Conservation (phyloP, 2,113 vertebrate species). For the Microtus montanus region DNA sequence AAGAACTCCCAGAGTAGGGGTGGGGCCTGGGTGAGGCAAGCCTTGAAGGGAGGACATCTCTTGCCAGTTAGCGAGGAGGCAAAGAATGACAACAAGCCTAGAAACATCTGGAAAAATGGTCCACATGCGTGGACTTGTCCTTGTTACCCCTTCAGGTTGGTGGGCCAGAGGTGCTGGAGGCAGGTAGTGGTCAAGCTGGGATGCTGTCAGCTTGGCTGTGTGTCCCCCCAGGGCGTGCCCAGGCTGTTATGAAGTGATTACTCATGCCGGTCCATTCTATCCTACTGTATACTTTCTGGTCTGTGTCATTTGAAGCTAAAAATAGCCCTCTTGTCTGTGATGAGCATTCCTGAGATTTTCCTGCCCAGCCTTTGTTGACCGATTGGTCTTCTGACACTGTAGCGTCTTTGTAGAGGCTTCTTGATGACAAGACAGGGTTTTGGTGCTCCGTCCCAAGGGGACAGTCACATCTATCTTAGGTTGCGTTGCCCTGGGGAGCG, state of each 20-base stretch:
- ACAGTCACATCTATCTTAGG: too few species aligned
- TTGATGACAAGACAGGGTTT: not conserved
- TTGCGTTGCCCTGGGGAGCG: rapidly evolving
- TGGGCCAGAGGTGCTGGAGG: slow-evolving; percentile 37
- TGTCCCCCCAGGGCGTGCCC: not conserved
- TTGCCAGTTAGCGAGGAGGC: slow-evolving; percentile 32
- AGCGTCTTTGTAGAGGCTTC: not conserved
- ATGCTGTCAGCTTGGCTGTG: slow-evolving; percentile 16
- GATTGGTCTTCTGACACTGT: not conserved
- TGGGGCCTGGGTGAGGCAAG: not conserved
- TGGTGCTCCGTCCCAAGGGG: rapidly evolving
- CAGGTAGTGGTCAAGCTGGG: not conserved
- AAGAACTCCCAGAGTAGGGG: not conserved
- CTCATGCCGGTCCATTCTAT: slow-evolving; percentile 22
- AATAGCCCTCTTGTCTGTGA: slow-evolving; percentile 58
- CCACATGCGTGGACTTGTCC: not conserved
- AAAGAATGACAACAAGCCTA: not conserved
- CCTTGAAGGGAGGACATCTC: not conserved
- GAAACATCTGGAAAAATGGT: slow-evolving; percentile 69
- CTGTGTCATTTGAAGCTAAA: slow-evolving; percentile 60
- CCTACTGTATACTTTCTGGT: slow-evolving; percentile 39
- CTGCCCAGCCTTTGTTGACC: not conserved
- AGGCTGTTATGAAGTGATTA: slow-evolving; percentile 73
- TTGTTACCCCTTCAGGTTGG: rapidly evolving
- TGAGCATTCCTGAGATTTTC: slow-evolving; percentile 33